Conservation (phyloP, 2,888 invertebrate species). For the Amiota minor region DNA sequence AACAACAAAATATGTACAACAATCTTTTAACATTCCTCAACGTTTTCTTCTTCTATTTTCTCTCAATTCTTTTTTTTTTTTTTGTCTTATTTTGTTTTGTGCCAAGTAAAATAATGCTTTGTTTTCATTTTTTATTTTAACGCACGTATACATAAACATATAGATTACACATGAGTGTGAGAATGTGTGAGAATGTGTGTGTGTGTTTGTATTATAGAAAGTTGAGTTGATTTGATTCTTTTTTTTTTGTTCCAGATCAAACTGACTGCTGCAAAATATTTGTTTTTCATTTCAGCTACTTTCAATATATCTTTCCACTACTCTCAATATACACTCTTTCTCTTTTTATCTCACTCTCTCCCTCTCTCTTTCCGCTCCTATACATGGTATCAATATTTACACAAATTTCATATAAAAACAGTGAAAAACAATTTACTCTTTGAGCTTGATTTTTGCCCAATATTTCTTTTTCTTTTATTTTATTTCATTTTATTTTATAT, state of each 20-base stretch:
- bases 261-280: slow-evolving; percentile 50
- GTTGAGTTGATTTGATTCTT: slow-evolving; percentile 20
- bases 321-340: too few relatives aligned
- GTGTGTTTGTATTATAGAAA: not conserved
- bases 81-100: slow-evolving; percentile 23
- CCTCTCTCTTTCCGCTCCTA: slow-evolving; percentile 2
- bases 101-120: slow-evolving; percentile 54
- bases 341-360: too few relatives aligned
- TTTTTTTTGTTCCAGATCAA: slow-evolving; percentile 6
- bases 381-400: slow-evolving; percentile 18
- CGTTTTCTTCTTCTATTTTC: slow-evolving; percentile 24
- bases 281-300: slow-evolving; percentile 60
- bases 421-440: slow-evolving; percentile 11
- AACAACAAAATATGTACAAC: not conserved
- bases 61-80: slow-evolving; percentile 26
- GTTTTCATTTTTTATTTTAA: not conserved
- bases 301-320: too few relatives aligned
- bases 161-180: not conserved
- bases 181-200: slow-evolving; percentile 29
- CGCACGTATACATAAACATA: slow-evolving; percentile 33
- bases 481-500: too few relatives aligned
- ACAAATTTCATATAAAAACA: slow-evolving; percentile 15
- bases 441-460: not conserved
- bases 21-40: not conserved
- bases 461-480: too few relatives aligned